Base-by-base conservation (phyloP, 2,888 invertebrate species). In the Eurois occulta region DNA sequence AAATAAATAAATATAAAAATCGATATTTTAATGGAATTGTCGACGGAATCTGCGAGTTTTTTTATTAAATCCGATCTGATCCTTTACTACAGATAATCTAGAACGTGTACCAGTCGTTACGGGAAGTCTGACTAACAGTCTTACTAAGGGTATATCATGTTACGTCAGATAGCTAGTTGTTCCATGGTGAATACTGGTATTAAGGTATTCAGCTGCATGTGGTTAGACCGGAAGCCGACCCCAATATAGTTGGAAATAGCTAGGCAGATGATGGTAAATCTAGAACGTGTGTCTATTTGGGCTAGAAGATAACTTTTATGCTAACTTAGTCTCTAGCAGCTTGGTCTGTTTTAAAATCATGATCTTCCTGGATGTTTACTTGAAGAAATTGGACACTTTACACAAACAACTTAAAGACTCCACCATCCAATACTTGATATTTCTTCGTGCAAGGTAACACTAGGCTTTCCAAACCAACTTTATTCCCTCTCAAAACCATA, bases 401-500 rank as follows among this genome's bases (percentile, higher is more conserved):
- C 43, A 52, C 38, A 77, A 76, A 38, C 18, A 38, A 52, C 21
- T 11, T 43, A 55, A 55, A 55, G 18, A 69, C 64, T 35, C 35
- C 35, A 68, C 35, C 18, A 43, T n/a, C 69, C 24, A 62, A 73
- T 21, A 38, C 1, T 35, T 28, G 18, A 70, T 86, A 84, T 86
- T 6, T 67, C 74, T 75, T 84, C 75, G 72, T 70, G 28, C 55
- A 21, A 18, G 18, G 84, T 84, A 86, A 84, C 84, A 79, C 70
- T 24, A 67, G n/a, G 66, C 67, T 66, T 67, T 58, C 18, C 64
- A 38, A 75, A 72, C 46, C 1, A 73, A 72, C 62, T 84, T 84
- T 84, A 85, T 81, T 78, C 60, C 72, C 72, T 74, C 71, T 66
- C n/a, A 62, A 70, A 65, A 16, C 69, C 43, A 87, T 85, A 77